These are phyloP conservation scores for Temnopleurus reevesii DNA, from an alignment of 53 echinoderm and acorn worm genomes.

Conservation along the genomic window DNA sequence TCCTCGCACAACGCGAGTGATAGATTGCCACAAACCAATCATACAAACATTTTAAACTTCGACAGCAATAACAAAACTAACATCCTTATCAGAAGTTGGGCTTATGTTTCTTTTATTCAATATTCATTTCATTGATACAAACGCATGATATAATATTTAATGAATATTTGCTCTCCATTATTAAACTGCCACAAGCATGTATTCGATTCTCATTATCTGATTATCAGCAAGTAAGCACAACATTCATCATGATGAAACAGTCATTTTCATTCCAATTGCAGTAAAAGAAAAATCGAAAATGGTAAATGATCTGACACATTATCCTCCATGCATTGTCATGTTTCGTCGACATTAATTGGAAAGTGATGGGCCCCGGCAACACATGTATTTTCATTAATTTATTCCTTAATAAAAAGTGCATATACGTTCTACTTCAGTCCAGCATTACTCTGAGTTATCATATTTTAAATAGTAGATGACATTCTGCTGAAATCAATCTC, in stretches of 20 bases:
- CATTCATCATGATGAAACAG: not conserved
- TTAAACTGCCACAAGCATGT: too few relatives aligned
- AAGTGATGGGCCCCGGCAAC: too few relatives aligned
- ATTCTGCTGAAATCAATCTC: not conserved
- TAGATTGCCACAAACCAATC: too few relatives aligned
- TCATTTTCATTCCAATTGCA: not conserved
- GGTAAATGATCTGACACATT: not conserved
- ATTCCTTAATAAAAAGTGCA: too few relatives aligned
- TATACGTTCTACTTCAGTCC: not conserved
- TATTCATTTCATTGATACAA: not conserved
- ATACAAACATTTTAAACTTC: too few relatives aligned
- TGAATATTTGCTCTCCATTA: not conserved
- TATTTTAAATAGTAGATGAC: not conserved
- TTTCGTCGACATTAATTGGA: not conserved
- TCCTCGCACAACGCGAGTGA: too few relatives aligned
- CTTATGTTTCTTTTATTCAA: not conserved
- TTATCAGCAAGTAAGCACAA: not conserved
- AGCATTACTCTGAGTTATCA: not conserved
- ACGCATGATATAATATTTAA: too few relatives aligned
- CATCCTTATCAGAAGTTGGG: too few relatives aligned
- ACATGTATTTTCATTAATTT: too few relatives aligned
- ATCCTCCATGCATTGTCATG: not conserved
- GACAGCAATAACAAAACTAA: too few relatives aligned
- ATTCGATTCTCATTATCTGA: not conserved
- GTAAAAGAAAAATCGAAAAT: not conserved